phyloP scores from a whole-genome alignment of 2,888 invertebrate genomes.

The Machimus rusticus region DNA sequence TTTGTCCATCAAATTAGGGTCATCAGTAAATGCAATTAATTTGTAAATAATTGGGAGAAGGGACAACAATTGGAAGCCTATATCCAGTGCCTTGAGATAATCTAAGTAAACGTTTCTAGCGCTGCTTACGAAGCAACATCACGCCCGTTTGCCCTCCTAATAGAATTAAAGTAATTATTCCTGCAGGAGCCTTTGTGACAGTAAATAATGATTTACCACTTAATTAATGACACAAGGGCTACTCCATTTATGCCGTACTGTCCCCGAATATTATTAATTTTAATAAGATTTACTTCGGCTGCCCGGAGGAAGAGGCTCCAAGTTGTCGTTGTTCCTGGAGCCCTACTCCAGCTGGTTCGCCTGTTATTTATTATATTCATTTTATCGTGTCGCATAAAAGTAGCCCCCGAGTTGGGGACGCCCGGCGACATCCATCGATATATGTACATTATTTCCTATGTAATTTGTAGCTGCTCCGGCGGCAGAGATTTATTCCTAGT shows the following conservation, averaged over 20 bases:
- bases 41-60: background rate
- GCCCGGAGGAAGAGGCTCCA: background rate
- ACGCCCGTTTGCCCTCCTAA: constrained; percentile 1
- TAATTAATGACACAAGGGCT: constrained; percentile 16
- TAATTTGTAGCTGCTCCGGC: background rate
- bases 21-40: background rate
- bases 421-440: background rate
- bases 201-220: constrained; percentile 36
- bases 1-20: background rate
- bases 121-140: background rate
- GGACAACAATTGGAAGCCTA: background rate
- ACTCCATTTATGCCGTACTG: constrained; percentile 18
- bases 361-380: constrained; percentile 35
- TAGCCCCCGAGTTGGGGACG: background rate
- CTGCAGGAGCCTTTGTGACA: constrained; percentile 11
- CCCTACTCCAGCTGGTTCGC: background rate
- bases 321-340: background rate
- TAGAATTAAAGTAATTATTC: constrained; percentile 25
- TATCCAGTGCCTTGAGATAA: background rate
- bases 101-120: background rate
- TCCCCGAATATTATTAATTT: constrained; percentile 33
- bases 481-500: background rate
- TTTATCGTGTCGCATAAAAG: constrained; percentile 20
- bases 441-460: constrained; percentile 12
- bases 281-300: constrained; percentile 26